A percentile compares a stretch with the other conserved stretches of the same genome.
phyloP scores from a whole-genome alignment of 2,113 vertebrate genomes.

The Struthio camelus region DNA sequence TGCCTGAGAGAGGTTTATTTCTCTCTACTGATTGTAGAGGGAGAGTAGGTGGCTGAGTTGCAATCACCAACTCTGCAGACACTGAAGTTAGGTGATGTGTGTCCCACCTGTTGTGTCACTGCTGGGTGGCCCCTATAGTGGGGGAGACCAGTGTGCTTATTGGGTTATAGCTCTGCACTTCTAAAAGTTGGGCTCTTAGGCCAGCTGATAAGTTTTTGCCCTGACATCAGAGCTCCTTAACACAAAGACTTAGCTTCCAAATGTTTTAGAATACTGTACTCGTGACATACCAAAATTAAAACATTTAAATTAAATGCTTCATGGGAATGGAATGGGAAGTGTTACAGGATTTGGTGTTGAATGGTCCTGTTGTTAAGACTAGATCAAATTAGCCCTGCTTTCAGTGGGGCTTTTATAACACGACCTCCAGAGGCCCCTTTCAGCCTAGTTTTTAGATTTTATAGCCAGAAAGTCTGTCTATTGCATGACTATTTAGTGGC shows the following conservation, averaged over 20 bases:
- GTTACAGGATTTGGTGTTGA: background rate
- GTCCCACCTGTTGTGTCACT: background rate
- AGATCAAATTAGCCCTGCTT: rapidly evolving
- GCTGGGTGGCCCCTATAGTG: background rate
- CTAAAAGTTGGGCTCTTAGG: background rate
- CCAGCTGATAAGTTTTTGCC: background rate
- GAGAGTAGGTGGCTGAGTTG: background rate
- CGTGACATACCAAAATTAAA: background rate
- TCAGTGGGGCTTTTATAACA: background rate
- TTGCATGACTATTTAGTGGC: background rate
- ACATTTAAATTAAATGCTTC: background rate
- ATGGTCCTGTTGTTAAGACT: background rate
- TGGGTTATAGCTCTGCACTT: background rate
- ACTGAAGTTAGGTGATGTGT: background rate
- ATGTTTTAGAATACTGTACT: background rate
- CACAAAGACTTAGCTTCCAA: rapidly evolving
- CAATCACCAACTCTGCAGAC: background rate
- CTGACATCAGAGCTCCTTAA: rapidly evolving
- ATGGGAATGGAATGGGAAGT: background rate
- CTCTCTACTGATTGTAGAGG: background rate
- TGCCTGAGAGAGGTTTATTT: background rate
- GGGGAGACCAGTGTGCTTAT: rapidly evolving
- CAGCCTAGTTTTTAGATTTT: background rate
- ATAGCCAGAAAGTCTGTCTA: background rate
- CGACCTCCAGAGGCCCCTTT: background rate